Percentiles rank a stretch among this genome's conserved stretches.
Conservation (phyloP, 2,888 invertebrate genomes). For the Latrodectus elegans region DNA sequence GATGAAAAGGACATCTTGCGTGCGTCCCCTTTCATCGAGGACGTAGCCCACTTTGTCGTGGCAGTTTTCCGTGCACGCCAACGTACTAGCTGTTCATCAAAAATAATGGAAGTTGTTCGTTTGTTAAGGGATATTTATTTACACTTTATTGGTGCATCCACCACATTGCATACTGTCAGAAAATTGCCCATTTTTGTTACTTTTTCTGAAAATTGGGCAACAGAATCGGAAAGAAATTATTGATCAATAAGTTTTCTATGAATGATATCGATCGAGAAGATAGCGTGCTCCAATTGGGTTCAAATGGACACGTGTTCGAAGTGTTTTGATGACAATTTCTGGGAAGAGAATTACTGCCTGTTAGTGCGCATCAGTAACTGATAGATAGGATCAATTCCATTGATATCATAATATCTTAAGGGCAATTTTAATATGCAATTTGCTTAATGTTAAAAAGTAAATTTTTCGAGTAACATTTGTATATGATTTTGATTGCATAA, state of each 20-base stretch:
- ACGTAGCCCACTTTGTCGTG: conserved; percentile 18
- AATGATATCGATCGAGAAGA: not conserved
- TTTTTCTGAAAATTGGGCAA: not conserved
- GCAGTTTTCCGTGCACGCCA: conserved; percentile 23
- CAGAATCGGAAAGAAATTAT: not conserved
- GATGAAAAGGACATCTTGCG: conserved; percentile 10
- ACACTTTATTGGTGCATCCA: conserved; percentile 3
- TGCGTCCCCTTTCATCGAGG: conserved; percentile 48
- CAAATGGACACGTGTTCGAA: too few species aligned
- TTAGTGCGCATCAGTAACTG: too few species aligned
- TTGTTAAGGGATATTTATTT: conserved; percentile 39
- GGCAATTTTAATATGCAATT: too few species aligned
- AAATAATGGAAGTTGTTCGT: conserved; percentile 7
- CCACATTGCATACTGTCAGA: not conserved
- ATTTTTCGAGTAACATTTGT: too few species aligned
- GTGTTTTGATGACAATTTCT: too few species aligned
- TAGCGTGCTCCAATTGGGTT: not conserved
- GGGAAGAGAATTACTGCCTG: too few species aligned
- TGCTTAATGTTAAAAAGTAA: too few species aligned
- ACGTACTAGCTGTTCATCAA: conserved; percentile 4
- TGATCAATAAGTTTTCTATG: not conserved
- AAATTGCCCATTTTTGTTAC: not conserved
- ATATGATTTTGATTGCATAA: too few species aligned
- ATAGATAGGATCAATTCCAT: too few species aligned
- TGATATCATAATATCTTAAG: too few species aligned